Evolutionary conservation across 2,113 vertebrate genomes (phyloP).

Genomic region (Hirundichthys speculiger): DNA sequence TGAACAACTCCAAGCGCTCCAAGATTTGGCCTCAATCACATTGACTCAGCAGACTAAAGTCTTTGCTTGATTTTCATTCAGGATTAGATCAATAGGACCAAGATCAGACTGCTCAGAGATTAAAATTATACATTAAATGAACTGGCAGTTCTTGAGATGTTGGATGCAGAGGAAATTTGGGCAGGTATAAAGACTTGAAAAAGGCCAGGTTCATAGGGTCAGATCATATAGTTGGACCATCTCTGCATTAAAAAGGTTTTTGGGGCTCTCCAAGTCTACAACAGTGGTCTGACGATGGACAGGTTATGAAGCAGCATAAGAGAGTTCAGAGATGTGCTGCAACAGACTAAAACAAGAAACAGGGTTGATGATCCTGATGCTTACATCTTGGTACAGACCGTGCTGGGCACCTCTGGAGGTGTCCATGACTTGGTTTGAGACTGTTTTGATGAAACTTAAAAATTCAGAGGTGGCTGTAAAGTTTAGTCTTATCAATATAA

Average conservation of each 20-base stretch:
- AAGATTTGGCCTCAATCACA: not conserved
- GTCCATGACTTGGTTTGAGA: too few relatives aligned
- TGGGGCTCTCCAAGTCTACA: too few relatives aligned
- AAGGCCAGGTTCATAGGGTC: not conserved
- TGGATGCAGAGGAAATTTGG: not conserved
- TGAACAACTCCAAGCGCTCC: not conserved
- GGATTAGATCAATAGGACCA: too few relatives aligned
- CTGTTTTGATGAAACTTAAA: too few relatives aligned
- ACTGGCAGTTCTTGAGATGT: slow-evolving; percentile 1
- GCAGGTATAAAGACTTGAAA: not conserved
- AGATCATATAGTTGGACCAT: not conserved
- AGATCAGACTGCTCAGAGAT: not conserved
- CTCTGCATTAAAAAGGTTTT: too few relatives aligned
- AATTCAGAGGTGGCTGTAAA: not conserved
- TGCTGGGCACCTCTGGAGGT: too few relatives aligned
- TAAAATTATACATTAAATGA: not conserved
- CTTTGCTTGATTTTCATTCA: not conserved
- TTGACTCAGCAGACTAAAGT: not conserved
- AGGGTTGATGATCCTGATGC: too few relatives aligned
- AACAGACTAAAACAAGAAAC: too few relatives aligned
- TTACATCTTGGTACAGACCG: too few relatives aligned
- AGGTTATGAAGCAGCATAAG: too few relatives aligned
- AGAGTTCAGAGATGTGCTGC: too few relatives aligned
- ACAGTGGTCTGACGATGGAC: too few relatives aligned
- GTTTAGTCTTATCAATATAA: not conserved